Conservation (phyloP, 2,888 invertebrate genomes). For the Brachycybe producta region DNA sequence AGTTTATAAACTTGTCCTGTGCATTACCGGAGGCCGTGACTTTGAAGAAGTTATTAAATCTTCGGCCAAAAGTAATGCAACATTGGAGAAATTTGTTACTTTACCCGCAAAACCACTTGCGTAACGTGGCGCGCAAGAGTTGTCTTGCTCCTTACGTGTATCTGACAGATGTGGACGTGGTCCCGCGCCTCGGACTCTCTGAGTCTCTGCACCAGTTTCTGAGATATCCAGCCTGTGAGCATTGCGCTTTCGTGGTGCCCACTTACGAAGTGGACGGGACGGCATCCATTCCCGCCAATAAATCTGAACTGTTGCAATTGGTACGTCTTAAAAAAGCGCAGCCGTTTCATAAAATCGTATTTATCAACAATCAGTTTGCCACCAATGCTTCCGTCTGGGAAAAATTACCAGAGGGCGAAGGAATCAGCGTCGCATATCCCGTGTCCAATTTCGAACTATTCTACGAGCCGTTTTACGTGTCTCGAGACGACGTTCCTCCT, state of each 20-base stretch:
- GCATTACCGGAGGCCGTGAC: no score
- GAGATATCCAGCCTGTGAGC: constrained; percentile 26
- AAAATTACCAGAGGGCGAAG: constrained; percentile 20
- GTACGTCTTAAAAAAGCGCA: constrained; percentile 66
- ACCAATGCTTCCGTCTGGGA: constrained; percentile 71
- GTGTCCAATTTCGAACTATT: constrained; percentile 65
- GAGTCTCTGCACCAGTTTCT: constrained; percentile 35
- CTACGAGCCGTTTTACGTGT: constrained; percentile 85
- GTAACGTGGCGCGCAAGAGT: constrained; percentile 69
- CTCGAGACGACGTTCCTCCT: constrained; percentile 53
- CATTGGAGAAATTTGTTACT: constrained; percentile 61
- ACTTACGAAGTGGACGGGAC: constrained; percentile 74
- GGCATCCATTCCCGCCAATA: constrained; percentile 70
- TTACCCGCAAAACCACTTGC: constrained; percentile 78
- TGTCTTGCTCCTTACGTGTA: constrained; percentile 65
- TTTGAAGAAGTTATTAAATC: constrained; percentile 45
- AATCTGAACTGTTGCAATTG: constrained; percentile 59
- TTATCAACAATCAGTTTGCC: constrained; percentile 81
- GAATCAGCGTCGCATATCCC: constrained; percentile 63
- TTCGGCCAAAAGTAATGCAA: constrained; percentile 47
- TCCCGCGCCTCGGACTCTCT: constrained; percentile 62
- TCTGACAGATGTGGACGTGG: constrained; percentile 75
- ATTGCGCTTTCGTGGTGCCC: constrained; percentile 78
- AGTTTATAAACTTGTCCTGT: no score
- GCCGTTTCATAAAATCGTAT: constrained; percentile 82